Evolutionary conservation across 2,113 vertebrate genomes (phyloP).

Genomic region (Xenus cinereus): DNA sequence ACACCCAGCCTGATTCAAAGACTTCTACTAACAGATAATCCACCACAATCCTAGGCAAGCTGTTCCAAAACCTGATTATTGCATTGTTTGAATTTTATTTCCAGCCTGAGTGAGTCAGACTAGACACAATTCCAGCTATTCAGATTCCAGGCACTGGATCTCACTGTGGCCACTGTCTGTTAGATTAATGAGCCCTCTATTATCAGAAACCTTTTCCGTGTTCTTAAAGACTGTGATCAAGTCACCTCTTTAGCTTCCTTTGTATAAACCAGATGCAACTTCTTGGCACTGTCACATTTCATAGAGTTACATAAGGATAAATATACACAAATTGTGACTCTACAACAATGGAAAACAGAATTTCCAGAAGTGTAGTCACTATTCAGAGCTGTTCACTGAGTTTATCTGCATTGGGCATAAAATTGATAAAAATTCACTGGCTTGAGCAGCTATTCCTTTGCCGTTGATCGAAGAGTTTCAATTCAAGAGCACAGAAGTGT

Average conservation of each 20-base stretch:
- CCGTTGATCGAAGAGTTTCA: not conserved
- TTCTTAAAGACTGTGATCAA: conserved; percentile 12
- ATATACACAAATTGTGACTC: not conserved
- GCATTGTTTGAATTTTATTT: not conserved
- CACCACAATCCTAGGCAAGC: not conserved
- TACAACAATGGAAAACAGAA: not conserved
- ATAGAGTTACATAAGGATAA: not conserved
- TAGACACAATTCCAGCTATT: not conserved
- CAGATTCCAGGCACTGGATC: not conserved
- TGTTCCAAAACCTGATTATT: not conserved
- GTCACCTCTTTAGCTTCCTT: not conserved
- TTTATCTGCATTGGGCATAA: not conserved
- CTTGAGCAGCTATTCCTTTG: not conserved
- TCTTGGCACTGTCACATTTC: not conserved
- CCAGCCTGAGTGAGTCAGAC: not conserved
- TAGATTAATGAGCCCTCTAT: conserved; percentile 17
- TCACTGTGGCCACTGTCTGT: not conserved
- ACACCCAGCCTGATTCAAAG: not conserved
- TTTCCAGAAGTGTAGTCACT: not conserved
- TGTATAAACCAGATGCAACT: not conserved
- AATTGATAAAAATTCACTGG: not conserved
- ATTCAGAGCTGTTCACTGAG: not conserved
- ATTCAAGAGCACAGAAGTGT: not conserved
- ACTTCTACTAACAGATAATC: not conserved
- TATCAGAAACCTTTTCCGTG: conserved; percentile 27